Evolutionary conservation across 1,140 invertebrate genomes (phyloP), one percentile per base, ranked within the genome.

Genomic region (Contarinia nasturtii): DNA sequence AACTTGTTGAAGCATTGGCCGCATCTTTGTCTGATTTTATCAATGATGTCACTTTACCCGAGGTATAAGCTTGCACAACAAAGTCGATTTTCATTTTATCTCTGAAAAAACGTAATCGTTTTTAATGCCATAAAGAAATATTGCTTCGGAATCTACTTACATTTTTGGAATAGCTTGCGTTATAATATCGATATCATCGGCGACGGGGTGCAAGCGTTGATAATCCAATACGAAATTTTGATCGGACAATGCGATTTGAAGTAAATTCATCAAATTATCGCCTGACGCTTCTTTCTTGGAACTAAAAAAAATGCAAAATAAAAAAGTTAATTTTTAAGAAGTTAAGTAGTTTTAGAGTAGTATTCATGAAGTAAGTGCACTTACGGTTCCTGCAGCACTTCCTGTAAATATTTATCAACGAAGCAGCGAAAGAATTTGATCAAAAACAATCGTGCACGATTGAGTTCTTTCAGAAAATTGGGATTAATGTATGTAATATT

Each of bases 151-250:
- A 54, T 64, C 72, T 73, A 68, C 69, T 75, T 75, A 82, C 79
- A 81, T 64, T 45, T 76, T 69, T 15, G 71, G 67, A 55, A 66
- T 77, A 10, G 72, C 66, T 51, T 74, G 67, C 18, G 65, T 55
- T 20, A 82, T 51, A 53, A 70, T 58, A 33, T 74, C 68, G 5
- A 81, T 52, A 54, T 82, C 77, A 2, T 65, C 54, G 49, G 73
- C 64, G 3, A 82, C 58, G 0, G 77, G 74, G 64, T 75, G 77
- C 44, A 70, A 60, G 7, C 60, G 54, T 59, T 81, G 68, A 61
- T 81, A 84, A 64, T 86, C 82, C 18, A 67, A 69, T 33, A 82
- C 73, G 53, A 86, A 79, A 52, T 73, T 67, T 50, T 73, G 72
- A 53, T 80, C 76, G 14, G 75, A 68, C 19, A 84, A 60, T 8